Base-by-base conservation (phyloP, 2,797 vertebrate species). In the Sardinella longiceps region DNA sequence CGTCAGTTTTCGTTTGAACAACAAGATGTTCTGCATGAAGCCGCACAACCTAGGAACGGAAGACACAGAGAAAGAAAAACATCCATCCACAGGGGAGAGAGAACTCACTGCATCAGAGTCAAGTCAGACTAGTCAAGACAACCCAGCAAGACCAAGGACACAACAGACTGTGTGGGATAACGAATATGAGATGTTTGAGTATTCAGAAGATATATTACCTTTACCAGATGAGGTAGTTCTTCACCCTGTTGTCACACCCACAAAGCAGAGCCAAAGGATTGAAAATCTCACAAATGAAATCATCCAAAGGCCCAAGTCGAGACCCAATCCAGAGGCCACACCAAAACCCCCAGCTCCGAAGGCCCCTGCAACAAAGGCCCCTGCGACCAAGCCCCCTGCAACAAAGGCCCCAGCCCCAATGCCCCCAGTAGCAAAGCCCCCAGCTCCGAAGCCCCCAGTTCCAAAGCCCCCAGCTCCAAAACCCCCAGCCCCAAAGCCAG, bases 1-100 rank as follows among this genome's bases (percentile, higher is more conserved):
- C 1, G 2, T 92, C 37, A 95, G 94, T 0, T 91, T 96, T 83
- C 91, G 91, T 0, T 90, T 97, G 84, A 97, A 94, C 0, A 98
- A 97, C 81, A 97, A 97, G 85, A 96, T 96, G 92, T 97, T 96
- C 80, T 98, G 97, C 50, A 96, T 96, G 90, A 83, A 82, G 85
- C 87, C n/a, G 11, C 84, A 4, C 48, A 85, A 7, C 0, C 70
- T 23, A 18, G 37, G 5, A 23, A 7, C 70, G 20, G 1, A 39
- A 9, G 1, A 23, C 37, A 9, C 23, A 15, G 70, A 43, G 18
- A 0, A 77, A 43, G 37, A 37, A 43, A 15, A 70, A 5, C 11
- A 1, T 1, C 28, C 12, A 15, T 14, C 63, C 63, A 23, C 7
- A 70, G 33, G 14, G 4, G 30, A 37, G 5, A 30, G 30, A 30